These are phyloP conservation scores for Drosophila mauritiana DNA, from an alignment of 1,140 invertebrate genomes.

Conservation along the genomic window DNA sequence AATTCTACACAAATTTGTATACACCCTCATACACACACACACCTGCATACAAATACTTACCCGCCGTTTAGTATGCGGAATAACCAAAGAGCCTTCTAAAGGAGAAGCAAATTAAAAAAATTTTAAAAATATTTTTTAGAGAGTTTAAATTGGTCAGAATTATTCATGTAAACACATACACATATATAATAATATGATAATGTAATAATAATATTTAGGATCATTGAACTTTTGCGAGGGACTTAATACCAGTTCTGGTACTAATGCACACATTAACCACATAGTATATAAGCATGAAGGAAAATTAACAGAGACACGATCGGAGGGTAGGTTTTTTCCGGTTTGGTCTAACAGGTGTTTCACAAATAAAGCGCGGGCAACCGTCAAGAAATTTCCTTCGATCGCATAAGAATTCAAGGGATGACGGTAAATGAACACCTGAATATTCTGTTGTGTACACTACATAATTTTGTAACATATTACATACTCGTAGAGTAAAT, in stretches of 20 bases:
- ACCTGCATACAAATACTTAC: not conserved
- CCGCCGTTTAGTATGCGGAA: not conserved
- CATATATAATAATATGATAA: not conserved
- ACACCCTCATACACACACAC: not conserved
- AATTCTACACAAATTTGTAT: constrained; percentile 18
- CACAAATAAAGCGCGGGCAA: constrained; percentile 43
- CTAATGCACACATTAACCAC: constrained; percentile 1
- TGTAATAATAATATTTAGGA: not conserved
- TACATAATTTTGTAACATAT: not conserved
- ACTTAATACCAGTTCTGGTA: not conserved
- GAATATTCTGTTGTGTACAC: not conserved
- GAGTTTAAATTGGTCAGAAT: no score
- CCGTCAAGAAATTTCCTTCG: constrained; percentile 34
- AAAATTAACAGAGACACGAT: constrained; percentile 19
- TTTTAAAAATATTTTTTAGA: not conserved
- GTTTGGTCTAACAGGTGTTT: constrained; percentile 65
- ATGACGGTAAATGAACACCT: not conserved
- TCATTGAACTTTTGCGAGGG: constrained; percentile 5
- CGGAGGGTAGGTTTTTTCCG: constrained; percentile 53
- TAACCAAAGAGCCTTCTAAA: no score
- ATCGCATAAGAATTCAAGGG: constrained; percentile 19
- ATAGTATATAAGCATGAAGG: constrained; percentile 2
- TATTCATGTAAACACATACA: no score
- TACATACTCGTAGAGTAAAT: no score
- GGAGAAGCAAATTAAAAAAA: not conserved